Evolutionary conservation across 2,797 vertebrate genomes (phyloP), one percentile per base, ranked within the genome.

Genomic region (Morus bassanus): DNA sequence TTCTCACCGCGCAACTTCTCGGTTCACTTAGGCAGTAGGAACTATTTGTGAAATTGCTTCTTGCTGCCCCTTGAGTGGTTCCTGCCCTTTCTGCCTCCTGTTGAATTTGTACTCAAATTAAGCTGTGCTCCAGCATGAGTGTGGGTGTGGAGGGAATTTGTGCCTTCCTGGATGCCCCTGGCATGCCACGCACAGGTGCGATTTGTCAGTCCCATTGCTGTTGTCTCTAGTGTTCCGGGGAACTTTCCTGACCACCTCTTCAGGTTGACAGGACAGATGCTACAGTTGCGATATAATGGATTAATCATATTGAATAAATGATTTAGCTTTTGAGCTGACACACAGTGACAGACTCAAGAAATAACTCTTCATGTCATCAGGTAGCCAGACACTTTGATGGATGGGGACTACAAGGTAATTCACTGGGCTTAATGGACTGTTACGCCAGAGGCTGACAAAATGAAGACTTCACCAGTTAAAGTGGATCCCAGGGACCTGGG

Each of bases 281-380:
- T 37, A 46, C 75, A n/a, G 78, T 45, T 68, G 41, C 78, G 74
- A 64, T 82, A 76, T 63, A 84, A 94, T 69, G 50, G 76, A 96
- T 94, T 90, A 85, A 95, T 95, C 82, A 77, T 65, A 91, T 8
- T 59, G 73, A 86, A 92, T 93, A 88, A 96, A 88, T 77, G 82
- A 64, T 95, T 73, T 93, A 89, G 76, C 70, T 1, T 1, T 72
- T 67, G 82, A 95, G 76, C 82, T 94, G 92, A 79, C 69, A 79
- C 30, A 24, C 13, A 73, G 82, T 68, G 91, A 92, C 85, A 96
- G 76, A 81, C 69, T 9, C 11, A 33, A 88, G 92, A 88, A 96
- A 93, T 96, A 95, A 86, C 73, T 93, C 84, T 75, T 93, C 63
- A 53, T 96, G 94, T 95, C 54, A 63, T 94, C 89, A 86, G 82